phyloP scores from a whole-genome alignment of 2,113 vertebrate genomes.

The Lophotis ruficrista region DNA sequence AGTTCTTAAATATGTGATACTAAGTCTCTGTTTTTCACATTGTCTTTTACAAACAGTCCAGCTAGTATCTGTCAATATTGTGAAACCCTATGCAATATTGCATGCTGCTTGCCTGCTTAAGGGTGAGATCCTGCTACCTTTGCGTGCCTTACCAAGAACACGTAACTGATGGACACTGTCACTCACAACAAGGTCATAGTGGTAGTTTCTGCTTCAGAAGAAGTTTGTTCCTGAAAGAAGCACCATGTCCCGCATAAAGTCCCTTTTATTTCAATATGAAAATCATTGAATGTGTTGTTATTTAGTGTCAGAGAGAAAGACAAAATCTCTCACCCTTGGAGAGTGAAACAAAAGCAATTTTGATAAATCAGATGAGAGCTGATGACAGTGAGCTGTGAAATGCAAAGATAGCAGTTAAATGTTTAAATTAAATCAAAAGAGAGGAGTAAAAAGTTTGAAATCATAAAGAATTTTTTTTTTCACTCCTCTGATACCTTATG shows the following conservation, averaged over 20 bases:
- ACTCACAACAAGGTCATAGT: background rate
- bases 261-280: background rate
- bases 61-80: background rate
- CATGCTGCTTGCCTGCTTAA: background rate
- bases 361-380: background rate
- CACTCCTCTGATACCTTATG: constrained; percentile 73
- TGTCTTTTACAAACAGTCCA: background rate
- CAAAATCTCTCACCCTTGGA: background rate
- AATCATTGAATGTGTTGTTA: background rate
- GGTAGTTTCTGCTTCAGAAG: background rate
- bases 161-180: background rate
- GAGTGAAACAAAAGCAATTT: background rate
- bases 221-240: background rate
- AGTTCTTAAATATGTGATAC: background rate
- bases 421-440: constrained; percentile 58
- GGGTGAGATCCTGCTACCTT: background rate
- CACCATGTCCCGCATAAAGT: background rate
- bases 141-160: background rate
- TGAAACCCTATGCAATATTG: background rate
- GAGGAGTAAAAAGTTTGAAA: constrained; percentile 74
- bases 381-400: background rate
- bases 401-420: background rate
- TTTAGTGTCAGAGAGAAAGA: background rate
- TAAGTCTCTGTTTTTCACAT: background rate
- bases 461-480: constrained; percentile 68